Conservation (phyloP, 2,888 invertebrate genomes). For the Drosophila anomelani region DNA sequence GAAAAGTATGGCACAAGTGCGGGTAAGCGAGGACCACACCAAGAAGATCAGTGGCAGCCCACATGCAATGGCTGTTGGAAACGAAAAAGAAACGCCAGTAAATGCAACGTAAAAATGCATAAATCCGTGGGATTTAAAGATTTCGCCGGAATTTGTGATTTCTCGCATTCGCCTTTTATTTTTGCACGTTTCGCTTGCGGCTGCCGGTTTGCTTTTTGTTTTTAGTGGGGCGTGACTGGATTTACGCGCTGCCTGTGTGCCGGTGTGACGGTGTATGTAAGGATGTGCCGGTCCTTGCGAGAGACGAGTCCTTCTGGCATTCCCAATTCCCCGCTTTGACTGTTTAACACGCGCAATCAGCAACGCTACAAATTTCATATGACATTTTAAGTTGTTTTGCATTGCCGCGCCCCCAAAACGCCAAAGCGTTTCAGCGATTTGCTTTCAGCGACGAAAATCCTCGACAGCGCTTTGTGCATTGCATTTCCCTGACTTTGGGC, state of each 20-base stretch:
- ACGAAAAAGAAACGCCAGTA: conserved; percentile 32
- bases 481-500: conserved; percentile 54
- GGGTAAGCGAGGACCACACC: conserved; percentile 21
- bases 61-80: conserved; percentile 54
- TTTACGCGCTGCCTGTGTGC: conserved; percentile 60
- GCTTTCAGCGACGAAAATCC: conserved; percentile 62
- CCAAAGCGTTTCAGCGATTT: conserved; percentile 50
- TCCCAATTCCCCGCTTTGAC: conserved; percentile 31
- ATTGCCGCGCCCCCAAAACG: conserved; percentile 51
- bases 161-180: conserved; percentile 69
- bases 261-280: neutral
- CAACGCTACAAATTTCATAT: conserved; percentile 77
- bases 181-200: conserved; percentile 60
- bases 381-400: conserved; percentile 78
- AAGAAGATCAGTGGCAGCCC: conserved; percentile 61
- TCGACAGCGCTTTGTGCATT: conserved; percentile 56
- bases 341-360: conserved; percentile 76
- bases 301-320: conserved; percentile 15
- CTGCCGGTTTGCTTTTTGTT: conserved; percentile 56
- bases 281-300: conserved; percentile 6
- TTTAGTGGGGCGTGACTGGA: conserved; percentile 70
- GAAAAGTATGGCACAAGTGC: conserved; percentile 40
- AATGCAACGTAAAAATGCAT: conserved; percentile 78
- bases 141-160: conserved; percentile 78
- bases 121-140: conserved; percentile 78